Conservation (phyloP, 2,113 vertebrate genomes). For the Cyrtonyx montezumae region DNA sequence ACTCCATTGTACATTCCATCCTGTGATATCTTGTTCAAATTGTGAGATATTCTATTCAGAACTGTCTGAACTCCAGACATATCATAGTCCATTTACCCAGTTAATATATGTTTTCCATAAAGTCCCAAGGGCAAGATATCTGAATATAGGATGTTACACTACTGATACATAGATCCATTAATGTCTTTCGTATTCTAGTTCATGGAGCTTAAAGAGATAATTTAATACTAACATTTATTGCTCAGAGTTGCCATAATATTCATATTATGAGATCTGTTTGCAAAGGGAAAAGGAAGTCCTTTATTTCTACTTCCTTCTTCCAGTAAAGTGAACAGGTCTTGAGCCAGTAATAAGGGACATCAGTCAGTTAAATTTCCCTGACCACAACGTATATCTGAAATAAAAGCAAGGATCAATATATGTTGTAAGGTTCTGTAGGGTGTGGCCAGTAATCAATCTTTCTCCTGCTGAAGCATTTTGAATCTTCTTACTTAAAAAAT, state of each 20-base stretch:
- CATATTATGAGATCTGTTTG: background rate
- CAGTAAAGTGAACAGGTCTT: background rate
- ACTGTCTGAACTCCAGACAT: background rate
- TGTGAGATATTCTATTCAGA: background rate
- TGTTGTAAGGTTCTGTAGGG: background rate
- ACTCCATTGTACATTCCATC: background rate
- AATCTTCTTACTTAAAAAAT: background rate
- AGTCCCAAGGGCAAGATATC: background rate
- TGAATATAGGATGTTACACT: background rate
- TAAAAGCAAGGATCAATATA: background rate
- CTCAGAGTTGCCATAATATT: background rate
- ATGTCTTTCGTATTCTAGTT: background rate
- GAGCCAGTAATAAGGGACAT: background rate
- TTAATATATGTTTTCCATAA: background rate
- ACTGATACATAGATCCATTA: background rate
- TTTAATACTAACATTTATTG: background rate
- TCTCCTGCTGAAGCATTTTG: background rate
- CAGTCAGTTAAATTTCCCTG: background rate
- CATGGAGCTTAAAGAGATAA: background rate
- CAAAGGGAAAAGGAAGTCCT: rapidly evolving
- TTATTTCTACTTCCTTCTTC: background rate
- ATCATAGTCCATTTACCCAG: background rate
- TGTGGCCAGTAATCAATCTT: background rate
- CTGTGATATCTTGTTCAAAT: background rate
- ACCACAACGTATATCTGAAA: background rate